Evolutionary conservation across 2,113 vertebrate genomes (phyloP).

Genomic region (Dicrurus megarhynchus): DNA sequence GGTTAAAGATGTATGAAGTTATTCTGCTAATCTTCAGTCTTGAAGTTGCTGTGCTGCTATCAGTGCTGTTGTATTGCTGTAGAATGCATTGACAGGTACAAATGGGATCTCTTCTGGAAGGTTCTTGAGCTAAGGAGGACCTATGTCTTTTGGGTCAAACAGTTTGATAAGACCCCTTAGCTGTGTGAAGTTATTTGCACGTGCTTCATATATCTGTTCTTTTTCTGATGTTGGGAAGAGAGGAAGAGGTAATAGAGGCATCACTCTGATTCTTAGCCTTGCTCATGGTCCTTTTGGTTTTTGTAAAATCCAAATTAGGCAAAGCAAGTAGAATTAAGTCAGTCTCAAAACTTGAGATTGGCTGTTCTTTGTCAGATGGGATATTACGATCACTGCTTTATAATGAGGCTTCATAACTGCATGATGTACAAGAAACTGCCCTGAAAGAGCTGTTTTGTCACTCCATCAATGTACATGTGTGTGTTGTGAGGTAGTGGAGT

Average conservation of each 20-base stretch:
- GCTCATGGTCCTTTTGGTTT: neutral
- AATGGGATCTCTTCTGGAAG: neutral
- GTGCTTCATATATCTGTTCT: neutral
- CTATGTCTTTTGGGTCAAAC: neutral
- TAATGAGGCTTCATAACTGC: neutral
- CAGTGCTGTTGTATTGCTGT: neutral
- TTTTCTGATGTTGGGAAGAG: neutral
- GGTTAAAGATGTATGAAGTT: neutral
- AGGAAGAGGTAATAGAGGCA: neutral
- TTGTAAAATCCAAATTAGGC: neutral
- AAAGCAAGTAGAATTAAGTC: neutral
- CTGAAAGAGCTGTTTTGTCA: neutral
- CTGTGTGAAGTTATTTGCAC: neutral
- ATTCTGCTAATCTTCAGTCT: neutral
- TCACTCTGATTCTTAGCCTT: neutral
- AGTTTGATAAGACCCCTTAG: neutral
- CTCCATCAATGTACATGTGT: neutral
- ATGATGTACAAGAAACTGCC: neutral
- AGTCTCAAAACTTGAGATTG: neutral
- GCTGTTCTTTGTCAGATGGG: neutral
- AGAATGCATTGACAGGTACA: neutral
- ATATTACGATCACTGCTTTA: neutral
- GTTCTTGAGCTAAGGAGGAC: neutral
- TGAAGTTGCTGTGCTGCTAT: neutral
- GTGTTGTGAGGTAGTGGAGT: neutral